Base-by-base conservation (phyloP, 1,140 invertebrate genomes). In the Hycleus cichorii region DNA sequence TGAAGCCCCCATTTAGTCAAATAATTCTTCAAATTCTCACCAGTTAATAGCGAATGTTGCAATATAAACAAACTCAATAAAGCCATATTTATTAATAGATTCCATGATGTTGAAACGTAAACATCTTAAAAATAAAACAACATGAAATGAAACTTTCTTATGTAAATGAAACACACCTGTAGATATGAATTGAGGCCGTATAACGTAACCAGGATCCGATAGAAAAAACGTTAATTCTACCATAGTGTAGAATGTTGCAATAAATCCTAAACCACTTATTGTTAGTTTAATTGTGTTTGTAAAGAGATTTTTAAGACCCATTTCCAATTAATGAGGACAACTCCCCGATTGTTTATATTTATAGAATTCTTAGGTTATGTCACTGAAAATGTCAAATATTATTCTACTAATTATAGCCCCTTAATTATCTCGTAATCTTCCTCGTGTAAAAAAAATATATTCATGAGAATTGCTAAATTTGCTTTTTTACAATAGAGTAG, bases 31-130 rank as follows among this genome's bases (percentile, higher is more conserved):
- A 69, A 55, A 27, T 24, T 57, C 4, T 49, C 51, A 27, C 66
- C 55, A 24, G 69, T 64, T 49, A 73, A 49, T 45, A 68, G 43
- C 1, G 69, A 70, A 64, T 73, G 72, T 59, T 67, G 67, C 4
- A 71, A 25, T 44, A 69, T 60, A 62, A 73, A 73, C 12, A 66
- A n/a, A 39, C 59, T 57, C 25, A 73, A 48, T 25, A 73, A 51
- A 10, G 53, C 40, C 63, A 69, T 69, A 58, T 73, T 65, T 3
- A 57, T 47, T 12, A 72, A 60, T 7, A 71, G 55, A 18, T 60
- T 57, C 62, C 64, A 63, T 1, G 65, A 68, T 57, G 46, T 49
- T 26, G 57, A 52, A 12, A 58, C 8, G 62, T 60, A 65, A 46
- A 47, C 38, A 60, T 64, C 71, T 72, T 46, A 47, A 10, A 25